phyloP scores from a whole-genome alignment of 2,888 invertebrate genomes.

The Drosophila sordidula region DNA sequence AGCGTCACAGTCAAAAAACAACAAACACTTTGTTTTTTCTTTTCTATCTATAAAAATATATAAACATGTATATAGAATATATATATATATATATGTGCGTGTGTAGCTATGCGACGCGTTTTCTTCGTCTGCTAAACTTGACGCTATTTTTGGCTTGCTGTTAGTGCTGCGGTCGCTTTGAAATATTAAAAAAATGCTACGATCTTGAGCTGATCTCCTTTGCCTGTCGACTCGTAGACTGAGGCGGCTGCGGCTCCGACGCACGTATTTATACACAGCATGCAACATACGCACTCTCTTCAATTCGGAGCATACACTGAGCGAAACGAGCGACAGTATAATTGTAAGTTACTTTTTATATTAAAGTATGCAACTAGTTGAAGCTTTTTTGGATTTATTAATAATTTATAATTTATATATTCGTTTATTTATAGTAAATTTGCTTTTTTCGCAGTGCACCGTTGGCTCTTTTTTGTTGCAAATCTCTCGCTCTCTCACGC shows the following conservation, averaged over 20 bases:
- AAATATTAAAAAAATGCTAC: conserved; percentile 1
- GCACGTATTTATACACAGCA: conserved; percentile 67
- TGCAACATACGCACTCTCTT: conserved; percentile 46
- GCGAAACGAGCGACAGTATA: not conserved
- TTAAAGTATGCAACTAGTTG: not conserved
- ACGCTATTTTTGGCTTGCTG: conserved; percentile 40
- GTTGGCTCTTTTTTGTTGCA: not conserved
- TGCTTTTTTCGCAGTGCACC: conserved; percentile 18
- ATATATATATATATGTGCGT: not conserved
- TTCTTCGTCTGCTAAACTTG: conserved; percentile 2
- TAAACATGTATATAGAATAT: not conserved
- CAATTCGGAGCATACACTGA: conserved; percentile 26
- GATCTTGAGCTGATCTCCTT: conserved; percentile 49
- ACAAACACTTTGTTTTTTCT: conserved; percentile 19
- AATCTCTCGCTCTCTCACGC: conserved; percentile 4
- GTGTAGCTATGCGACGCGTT: conserved; percentile 16
- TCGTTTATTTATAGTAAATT: too few relatives aligned
- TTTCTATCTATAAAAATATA: conserved; percentile 17
- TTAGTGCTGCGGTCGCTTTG: not conserved
- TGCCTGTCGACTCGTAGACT: conserved; percentile 52
- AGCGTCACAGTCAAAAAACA: conserved; percentile 6
- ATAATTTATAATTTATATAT: too few relatives aligned
- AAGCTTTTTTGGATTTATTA: too few relatives aligned
- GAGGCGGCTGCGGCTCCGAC: conserved; percentile 38
- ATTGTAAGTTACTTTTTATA: not conserved